These are phyloP conservation scores for Sepioteuthis lessoniana DNA, from an alignment of 2,888 invertebrate species.

Conservation along the genomic window DNA sequence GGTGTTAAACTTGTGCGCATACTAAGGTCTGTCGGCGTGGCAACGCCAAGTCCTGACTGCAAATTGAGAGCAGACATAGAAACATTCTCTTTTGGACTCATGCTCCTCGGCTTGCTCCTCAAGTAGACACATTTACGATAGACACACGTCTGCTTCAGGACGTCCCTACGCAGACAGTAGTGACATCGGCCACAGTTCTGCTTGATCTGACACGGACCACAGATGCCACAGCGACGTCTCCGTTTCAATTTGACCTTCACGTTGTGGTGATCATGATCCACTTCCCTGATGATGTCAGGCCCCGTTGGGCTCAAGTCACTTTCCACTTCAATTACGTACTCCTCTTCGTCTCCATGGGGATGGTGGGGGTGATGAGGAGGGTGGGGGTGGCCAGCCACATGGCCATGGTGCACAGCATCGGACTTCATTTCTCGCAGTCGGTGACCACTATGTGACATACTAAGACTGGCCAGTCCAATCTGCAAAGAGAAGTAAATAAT, in stretches of 20 bases:
- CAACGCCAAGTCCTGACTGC: conserved; percentile 47
- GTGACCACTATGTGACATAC: conserved; percentile 47
- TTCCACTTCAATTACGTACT: conserved; percentile 58
- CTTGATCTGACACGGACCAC: conserved; percentile 70
- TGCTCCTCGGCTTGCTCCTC: conserved; percentile 60
- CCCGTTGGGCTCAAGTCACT: conserved; percentile 49
- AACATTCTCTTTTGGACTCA: conserved; percentile 48
- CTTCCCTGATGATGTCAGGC: conserved; percentile 54
- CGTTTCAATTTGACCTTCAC: conserved; percentile 64
- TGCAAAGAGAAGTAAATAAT: neutral
- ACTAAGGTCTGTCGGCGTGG: conserved; percentile 46
- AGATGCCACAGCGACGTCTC: conserved; percentile 67
- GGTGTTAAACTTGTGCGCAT: conserved; percentile 46
- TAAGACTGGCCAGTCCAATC: conserved; percentile 46
- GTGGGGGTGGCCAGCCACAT: neutral
- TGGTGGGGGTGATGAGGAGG: conserved; percentile 12
- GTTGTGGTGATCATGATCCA: conserved; percentile 53
- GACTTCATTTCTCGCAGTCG: conserved; percentile 45
- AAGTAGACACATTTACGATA: conserved; percentile 70
- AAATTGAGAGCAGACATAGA: conserved; percentile 48
- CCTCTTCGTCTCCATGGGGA: conserved; percentile 59
- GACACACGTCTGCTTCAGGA: conserved; percentile 70
- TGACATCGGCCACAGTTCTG: conserved; percentile 70
- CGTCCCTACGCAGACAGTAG: conserved; percentile 67
- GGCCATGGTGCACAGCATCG: conserved; percentile 38